phyloP scores from a whole-genome alignment of 2,797 vertebrate genomes.

The Pelodytes ibericus region DNA sequence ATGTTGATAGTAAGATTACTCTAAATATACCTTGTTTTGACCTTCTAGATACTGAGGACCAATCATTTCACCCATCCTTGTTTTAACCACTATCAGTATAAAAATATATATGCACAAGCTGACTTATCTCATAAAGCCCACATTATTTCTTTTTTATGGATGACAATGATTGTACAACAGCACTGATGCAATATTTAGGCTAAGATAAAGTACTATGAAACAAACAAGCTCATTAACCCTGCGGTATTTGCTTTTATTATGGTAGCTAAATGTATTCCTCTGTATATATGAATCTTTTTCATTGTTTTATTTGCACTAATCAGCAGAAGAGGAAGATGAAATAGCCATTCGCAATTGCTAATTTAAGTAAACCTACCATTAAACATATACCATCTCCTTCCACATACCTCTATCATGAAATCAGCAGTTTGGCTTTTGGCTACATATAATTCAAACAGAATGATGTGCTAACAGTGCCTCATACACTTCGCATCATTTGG shows the following conservation, averaged over 20 bases:
- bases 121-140: no score
- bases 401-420: background rate
- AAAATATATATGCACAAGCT: no score
- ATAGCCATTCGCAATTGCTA: background rate
- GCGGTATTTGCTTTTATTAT: background rate
- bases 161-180: no score
- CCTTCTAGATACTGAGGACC: no score
- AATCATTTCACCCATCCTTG: no score
- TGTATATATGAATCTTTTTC: background rate
- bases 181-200: no score
- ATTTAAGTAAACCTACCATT: background rate
- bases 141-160: background rate
- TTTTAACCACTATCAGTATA: no score
- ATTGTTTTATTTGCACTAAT: background rate
- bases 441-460: constrained; percentile 24
- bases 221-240: background rate
- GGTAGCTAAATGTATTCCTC: background rate
- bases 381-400: background rate
- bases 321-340: background rate
- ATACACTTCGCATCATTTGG: background rate
- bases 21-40: no score
- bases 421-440: background rate
- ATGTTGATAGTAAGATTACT: no score
- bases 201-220: background rate
- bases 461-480: constrained; percentile 15